Evolutionary conservation across 2,797 vertebrate species (phyloP).

Genomic region (Chloroceryle amazona): DNA sequence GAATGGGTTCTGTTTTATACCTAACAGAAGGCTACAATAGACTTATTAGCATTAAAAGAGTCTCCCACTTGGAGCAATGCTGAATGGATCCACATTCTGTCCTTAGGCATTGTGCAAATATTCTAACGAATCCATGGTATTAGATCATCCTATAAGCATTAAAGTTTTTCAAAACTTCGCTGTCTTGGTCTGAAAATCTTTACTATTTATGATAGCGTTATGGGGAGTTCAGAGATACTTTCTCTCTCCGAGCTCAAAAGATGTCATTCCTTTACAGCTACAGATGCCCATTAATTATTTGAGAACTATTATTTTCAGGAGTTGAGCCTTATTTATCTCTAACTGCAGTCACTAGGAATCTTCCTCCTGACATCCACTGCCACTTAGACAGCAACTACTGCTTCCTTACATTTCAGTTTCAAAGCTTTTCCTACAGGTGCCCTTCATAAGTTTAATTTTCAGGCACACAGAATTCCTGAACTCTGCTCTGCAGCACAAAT

Average conservation of each 20-base stretch:
- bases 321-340: background rate
- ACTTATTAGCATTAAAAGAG: background rate
- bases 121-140: background rate
- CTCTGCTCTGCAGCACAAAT: background rate
- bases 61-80: background rate
- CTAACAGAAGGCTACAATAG: background rate
- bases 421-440: slow-evolving; percentile 12
- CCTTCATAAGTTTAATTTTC: background rate
- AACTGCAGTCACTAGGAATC: background rate
- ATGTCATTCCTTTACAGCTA: background rate
- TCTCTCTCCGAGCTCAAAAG: background rate
- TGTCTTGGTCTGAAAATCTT: background rate
- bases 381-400: background rate
- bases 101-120: background rate
- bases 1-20: background rate
- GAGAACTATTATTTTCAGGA: background rate
- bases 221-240: background rate
- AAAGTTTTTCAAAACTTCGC: background rate
- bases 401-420: background rate
- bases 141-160: background rate
- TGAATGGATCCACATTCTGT: background rate
- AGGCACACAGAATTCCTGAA: slow-evolving; percentile 16
- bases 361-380: background rate
- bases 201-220: background rate
- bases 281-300: background rate